Base-by-base conservation (phyloP, 2,797 vertebrate species). In the Rhinella marina region DNA sequence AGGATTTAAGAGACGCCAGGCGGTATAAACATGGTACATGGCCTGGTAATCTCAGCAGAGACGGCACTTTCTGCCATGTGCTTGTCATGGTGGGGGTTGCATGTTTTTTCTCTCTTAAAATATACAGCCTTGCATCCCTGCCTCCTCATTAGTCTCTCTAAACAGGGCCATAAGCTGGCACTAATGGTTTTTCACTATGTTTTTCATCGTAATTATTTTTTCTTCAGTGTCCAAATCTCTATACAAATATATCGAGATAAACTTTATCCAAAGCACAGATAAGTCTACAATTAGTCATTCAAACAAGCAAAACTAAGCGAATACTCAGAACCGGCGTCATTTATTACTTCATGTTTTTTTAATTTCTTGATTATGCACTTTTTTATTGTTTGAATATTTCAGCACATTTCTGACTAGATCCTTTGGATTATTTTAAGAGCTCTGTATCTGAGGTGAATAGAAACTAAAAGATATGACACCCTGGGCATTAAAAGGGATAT, bases 91-190 rank as follows among this genome's bases (percentile, higher is more conserved):
- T 66, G n/a, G 16, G 6, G 73, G 72, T 59, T 82, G 68, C 12
- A 17, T 78, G 23, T 78, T 75, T 56, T 78, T 11, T 56, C 17
- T 86, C 50, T 32, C 19, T 27, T 59, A 41, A 56, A 70, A 48
- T 72, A 81, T 70, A 81, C 77, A 16, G 5, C 32, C 21, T 9
- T 66, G 5, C 73, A 25, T 57, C 25, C 41, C 52, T 41, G 82
- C 70, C 81, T 88, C 81, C 21, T 70, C 19, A 23, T 78, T 41
- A 52, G 59, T 84, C 54, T 66, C 70, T 52, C 27, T 73, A 56
- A 73, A 11, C 25, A 9, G 25, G 19, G 62, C 8, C 25, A 23
- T 50, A 86, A 72, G 62, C 29, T 27, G 23, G 13, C 50, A 66
- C 52, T 27, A 68, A 29, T 56, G 59, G 9, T 75, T 62, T 84